Evolutionary conservation across 1,140 invertebrate genomes (phyloP).

Genomic region (Helicoverpa armigera): DNA sequence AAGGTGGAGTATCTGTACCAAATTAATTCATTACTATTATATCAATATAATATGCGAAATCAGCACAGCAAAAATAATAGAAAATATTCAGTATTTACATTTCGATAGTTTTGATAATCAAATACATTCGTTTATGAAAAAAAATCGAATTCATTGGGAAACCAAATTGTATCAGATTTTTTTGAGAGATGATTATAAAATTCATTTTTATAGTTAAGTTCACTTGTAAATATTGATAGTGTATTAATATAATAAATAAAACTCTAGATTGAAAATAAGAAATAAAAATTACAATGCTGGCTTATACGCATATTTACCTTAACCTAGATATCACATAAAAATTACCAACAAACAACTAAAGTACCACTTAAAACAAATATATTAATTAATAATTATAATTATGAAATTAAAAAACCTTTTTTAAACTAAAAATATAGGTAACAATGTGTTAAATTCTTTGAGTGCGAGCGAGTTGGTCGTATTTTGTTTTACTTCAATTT

Average conservation of each 20-base stretch:
- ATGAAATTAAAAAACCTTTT: conserved; percentile 34
- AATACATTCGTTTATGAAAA: not conserved
- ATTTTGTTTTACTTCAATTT: not conserved
- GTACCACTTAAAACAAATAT: conserved; percentile 44
- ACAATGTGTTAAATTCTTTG: conserved; percentile 42
- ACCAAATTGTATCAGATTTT: no score
- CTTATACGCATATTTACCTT: not conserved
- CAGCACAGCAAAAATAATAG: not conserved
- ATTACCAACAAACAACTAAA: conserved; percentile 33
- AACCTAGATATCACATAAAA: conserved; percentile 53
- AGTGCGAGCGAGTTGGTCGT: conserved; percentile 6
- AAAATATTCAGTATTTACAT: not conserved
- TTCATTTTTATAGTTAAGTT: no score
- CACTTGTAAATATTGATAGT: no score
- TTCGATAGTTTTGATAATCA: not conserved
- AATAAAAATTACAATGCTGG: not conserved
- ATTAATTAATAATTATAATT: conserved; percentile 9
- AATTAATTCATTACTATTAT: not conserved
- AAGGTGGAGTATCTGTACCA: conserved; percentile 1
- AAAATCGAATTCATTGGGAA: not conserved
- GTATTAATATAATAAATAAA: not conserved
- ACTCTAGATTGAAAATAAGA: not conserved
- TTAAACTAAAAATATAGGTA: conserved; percentile 52
- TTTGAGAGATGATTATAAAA: no score
- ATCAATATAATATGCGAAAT: conserved; percentile 5